Evolutionary conservation across 2,113 vertebrate genomes (phyloP).

Genomic region (Hypomesus transpacificus): DNA sequence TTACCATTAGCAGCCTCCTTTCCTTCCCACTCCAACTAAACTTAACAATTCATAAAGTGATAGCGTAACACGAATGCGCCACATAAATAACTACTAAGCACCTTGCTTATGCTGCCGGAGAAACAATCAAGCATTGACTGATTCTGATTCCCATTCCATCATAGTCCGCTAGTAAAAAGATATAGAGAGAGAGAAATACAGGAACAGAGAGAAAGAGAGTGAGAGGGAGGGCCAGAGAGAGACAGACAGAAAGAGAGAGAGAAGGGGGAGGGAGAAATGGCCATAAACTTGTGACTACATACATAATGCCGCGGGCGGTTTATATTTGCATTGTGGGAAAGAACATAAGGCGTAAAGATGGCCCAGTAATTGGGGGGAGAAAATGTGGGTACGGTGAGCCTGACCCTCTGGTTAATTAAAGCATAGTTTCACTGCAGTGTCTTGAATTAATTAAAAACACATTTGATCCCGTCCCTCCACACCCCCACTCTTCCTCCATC

Average conservation of each 20-base stretch:
- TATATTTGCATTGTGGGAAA: conserved; percentile 37
- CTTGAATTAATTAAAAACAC: conserved; percentile 63
- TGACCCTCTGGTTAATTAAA: conserved; percentile 61
- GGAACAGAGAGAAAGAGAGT: not conserved
- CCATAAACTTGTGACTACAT: conserved; percentile 14
- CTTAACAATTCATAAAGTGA: too few species aligned
- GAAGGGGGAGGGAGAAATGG: not conserved
- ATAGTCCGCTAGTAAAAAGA: too few species aligned
- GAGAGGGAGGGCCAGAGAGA: not conserved
- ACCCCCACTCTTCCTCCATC: conserved; percentile 14
- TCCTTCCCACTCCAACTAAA: too few species aligned
- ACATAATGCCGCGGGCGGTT: conserved; percentile 17
- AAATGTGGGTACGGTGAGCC: conserved; percentile 31
- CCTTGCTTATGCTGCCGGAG: too few species aligned
- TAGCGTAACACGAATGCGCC: too few species aligned
- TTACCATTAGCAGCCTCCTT: too few species aligned
- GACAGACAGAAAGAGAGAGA: not conserved
- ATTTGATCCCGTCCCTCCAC: conserved; percentile 35
- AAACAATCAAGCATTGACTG: too few species aligned
- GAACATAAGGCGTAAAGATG: conserved; percentile 56
- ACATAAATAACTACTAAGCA: too few species aligned
- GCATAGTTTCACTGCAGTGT: conserved; percentile 48
- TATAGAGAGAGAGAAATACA: too few species aligned
- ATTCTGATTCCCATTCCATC: too few species aligned
- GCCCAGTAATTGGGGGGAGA: conserved; percentile 35